phyloP scores from a whole-genome alignment of 2,113 vertebrate genomes.

The Loxodonta africana region DNA sequence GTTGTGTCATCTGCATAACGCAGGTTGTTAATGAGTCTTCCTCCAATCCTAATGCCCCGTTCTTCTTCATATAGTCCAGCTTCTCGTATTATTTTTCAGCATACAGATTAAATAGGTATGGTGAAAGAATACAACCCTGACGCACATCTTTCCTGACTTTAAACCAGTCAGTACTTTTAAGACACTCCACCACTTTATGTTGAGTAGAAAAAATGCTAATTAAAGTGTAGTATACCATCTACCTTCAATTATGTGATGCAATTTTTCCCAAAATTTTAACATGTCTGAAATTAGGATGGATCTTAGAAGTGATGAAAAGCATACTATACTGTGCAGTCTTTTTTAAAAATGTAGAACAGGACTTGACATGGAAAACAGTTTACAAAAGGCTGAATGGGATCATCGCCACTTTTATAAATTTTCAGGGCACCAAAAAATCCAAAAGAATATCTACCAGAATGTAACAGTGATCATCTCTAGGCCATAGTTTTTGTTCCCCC shows the following conservation, averaged over 20 bases:
- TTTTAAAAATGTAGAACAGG: neutral
- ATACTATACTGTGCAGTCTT: neutral
- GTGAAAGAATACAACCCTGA: too few species aligned
- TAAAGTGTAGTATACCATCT: neutral
- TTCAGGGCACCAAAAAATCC: neutral
- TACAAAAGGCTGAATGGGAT: neutral
- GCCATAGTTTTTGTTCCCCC: neutral
- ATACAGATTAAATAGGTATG: too few species aligned
- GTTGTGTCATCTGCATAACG: too few species aligned
- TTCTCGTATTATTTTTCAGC: too few species aligned
- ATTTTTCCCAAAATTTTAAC: neutral
- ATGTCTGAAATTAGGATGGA: neutral
- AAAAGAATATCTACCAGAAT: neutral
- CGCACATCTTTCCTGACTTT: too few species aligned
- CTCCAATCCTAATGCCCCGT: too few species aligned
- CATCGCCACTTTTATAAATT: neutral
- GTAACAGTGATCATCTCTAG: neutral
- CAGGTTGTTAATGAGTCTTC: too few species aligned
- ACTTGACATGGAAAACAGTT: conserved; percentile 2
- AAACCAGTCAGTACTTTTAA: neutral
- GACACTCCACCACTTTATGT: neutral
- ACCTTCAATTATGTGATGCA: neutral
- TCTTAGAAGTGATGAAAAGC: neutral
- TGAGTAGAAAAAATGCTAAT: neutral
- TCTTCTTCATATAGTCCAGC: too few species aligned